Conservation (phyloP, 2,797 vertebrate species). For the Sebastes oblongus region DNA sequence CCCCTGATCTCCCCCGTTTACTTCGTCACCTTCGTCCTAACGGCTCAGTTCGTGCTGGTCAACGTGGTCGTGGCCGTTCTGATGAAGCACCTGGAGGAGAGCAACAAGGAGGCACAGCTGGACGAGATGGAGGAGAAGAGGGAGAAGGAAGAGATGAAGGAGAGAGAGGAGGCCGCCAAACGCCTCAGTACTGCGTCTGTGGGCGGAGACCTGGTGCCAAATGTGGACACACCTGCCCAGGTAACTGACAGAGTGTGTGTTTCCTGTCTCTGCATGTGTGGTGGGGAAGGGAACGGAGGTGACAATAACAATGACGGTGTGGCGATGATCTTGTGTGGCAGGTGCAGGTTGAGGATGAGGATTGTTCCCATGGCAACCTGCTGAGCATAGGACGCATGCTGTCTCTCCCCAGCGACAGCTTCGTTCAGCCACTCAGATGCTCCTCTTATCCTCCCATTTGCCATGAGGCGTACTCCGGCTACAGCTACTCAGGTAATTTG, state of each 20-base stretch:
- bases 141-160: conserved; percentile 78
- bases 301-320: conserved; percentile 27
- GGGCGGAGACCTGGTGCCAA: conserved; percentile 40
- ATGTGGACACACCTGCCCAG: conserved; percentile 67
- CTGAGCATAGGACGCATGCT: conserved; percentile 88
- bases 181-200: conserved; percentile 24
- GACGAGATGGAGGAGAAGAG: conserved; percentile 92
- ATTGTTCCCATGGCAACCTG: conserved; percentile 80
- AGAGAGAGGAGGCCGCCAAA: conserved; percentile 78
- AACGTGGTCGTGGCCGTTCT: conserved; percentile 98
- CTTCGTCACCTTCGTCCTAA: conserved; percentile 98
- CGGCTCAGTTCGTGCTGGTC: conserved; percentile 97
- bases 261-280: conserved; percentile 11
- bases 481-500: conserved; percentile 77
- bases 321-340: conserved; percentile 57
- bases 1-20: conserved; percentile 95
- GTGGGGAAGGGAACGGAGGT: not conserved
- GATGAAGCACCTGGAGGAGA: conserved; percentile 99
- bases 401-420: conserved; percentile 94
- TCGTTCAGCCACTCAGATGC: conserved; percentile 83
- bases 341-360: conserved; percentile 80
- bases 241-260: conserved; percentile 54
- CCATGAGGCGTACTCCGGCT: conserved; percentile 61
- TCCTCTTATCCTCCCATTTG: conserved; percentile 75
- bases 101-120: conserved; percentile 88